Evolutionary conservation across 2,888 invertebrate genomes (phyloP), one percentile per base, ranked within the genome.

Genomic region (Petrolisthes cinctipes): DNA sequence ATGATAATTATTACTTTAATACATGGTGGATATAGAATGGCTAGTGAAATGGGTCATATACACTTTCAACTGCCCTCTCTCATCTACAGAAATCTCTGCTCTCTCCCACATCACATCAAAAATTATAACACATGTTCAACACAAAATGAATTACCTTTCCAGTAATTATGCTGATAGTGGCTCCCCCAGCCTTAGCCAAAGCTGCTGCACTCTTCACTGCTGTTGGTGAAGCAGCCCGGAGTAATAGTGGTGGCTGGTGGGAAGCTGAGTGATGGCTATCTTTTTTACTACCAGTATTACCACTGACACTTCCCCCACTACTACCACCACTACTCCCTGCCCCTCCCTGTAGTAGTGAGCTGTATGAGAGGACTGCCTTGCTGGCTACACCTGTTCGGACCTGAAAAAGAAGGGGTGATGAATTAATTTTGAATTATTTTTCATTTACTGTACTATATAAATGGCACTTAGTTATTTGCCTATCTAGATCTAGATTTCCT

Each of bases 121-220:
- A 14, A 11, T 14, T 23, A 23, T 57, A 7, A 5, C 61, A 11
- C 57, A 14, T 56, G 56, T 37, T 37, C 37, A 37, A 37, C 37
- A 37, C 37, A 37, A 37, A 37, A 2, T 61, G 7, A 20, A 6
- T 51, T 88, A 88, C 88, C 88, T 88, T 88, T 17, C 88, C 88
- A 11, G 88, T 88, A n/a, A 88, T 88, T n/a, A 88, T 88, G 73
- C 85, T 88, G 53, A 88, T 88, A 11, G 88, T 85, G 54, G 88
- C 85, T 9, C 75, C 75, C 0, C 76, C 84, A 5, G 81, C 20
- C 54, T 88, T 88, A 53, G 85, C 66, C 75, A 88, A 23, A 6
- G 84, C 54, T 1, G 75, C 82, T 5, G 88, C 68, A 68, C 82
- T 54, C 68, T 88, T 88, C 0, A 83, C 83, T 1, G 73, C 51